phyloP scores from a whole-genome alignment of 2,797 vertebrate genomes.

The Telmatherina bonti region DNA sequence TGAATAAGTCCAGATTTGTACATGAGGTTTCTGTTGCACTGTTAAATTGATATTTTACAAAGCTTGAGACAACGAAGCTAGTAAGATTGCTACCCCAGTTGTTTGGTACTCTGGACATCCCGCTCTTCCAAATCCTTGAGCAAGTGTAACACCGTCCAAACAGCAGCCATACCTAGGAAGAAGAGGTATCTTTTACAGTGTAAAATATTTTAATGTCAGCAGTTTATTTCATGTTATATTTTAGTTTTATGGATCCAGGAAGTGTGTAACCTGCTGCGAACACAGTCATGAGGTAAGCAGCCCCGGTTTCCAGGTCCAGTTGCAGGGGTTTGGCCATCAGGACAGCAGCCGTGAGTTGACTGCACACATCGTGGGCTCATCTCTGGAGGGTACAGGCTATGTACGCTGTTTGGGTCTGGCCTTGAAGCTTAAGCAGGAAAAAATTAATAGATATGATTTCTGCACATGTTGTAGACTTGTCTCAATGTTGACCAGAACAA shows the following conservation, averaged over 20 bases:
- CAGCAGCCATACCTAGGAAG: slow-evolving; percentile 90
- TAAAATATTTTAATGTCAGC: background rate
- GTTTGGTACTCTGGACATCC: slow-evolving; percentile 81
- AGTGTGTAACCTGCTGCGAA: slow-evolving; percentile 82
- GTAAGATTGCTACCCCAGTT: slow-evolving; percentile 50
- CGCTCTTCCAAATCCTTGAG: slow-evolving; percentile 82
- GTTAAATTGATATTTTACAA: background rate
- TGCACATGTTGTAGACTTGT: background rate
- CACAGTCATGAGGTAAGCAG: slow-evolving; percentile 79
- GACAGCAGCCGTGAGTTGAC: slow-evolving; percentile 88
- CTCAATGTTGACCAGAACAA: background rate
- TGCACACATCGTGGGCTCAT: slow-evolving; percentile 75
- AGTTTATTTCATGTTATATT: background rate
- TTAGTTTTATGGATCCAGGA: background rate
- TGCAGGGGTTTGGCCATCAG: slow-evolving; percentile 83
- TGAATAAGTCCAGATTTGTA: background rate
- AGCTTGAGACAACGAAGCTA: background rate
- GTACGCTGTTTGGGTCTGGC: slow-evolving; percentile 35
- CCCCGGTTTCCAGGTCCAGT: slow-evolving; percentile 82
- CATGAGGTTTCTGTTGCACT: background rate
- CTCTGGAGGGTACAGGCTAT: slow-evolving; percentile 59
- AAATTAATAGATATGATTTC: slow-evolving; percentile 11
- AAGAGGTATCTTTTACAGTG: background rate
- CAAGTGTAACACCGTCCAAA: slow-evolving; percentile 86
- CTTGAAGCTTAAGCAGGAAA: slow-evolving; percentile 58